Conservation (phyloP, 1,140 invertebrate genomes). For the Aphaenogaster ashmeadi region DNA sequence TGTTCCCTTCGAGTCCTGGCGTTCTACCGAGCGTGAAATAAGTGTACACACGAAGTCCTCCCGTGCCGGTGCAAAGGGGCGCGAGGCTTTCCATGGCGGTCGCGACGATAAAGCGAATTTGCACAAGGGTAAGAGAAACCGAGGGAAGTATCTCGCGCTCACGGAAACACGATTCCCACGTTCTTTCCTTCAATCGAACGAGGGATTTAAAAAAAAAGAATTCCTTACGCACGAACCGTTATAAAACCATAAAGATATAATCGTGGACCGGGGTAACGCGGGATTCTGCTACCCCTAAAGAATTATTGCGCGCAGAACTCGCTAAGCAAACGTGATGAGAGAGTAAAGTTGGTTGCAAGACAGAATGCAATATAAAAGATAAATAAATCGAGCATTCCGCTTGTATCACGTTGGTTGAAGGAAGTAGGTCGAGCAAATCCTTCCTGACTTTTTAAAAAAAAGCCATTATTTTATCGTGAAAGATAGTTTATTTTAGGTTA, state of each 20-base stretch:
- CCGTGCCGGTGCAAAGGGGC: neutral
- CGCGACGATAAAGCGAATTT: conserved; percentile 74
- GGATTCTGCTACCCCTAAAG: neutral
- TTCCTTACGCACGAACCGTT: conserved; percentile 67
- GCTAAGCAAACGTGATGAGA: neutral
- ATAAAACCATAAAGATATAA: conserved; percentile 79
- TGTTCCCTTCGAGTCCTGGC: conserved; percentile 62
- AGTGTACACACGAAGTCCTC: conserved; percentile 72
- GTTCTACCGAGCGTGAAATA: conserved; percentile 75
- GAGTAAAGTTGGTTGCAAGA: conserved; percentile 2
- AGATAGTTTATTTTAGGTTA: neutral
- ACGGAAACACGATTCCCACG: conserved; percentile 54
- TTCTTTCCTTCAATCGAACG: conserved; percentile 66
- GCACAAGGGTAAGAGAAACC: conserved; percentile 46
- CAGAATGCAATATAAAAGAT: conserved; percentile 5
- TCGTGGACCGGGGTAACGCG: conserved; percentile 42
- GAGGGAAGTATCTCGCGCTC: conserved; percentile 36
- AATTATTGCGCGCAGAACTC: conserved; percentile 31
- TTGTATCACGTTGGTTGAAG: neutral
- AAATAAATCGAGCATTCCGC: conserved; percentile 19
- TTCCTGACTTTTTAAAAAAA: neutral
- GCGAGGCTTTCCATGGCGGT: conserved; percentile 64
- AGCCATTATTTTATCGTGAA: neutral
- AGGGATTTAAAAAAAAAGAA: conserved; percentile 64
- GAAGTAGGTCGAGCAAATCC: neutral